phyloP scores from a whole-genome alignment of 2,888 invertebrate genomes.

The Microplitis manilae region DNA sequence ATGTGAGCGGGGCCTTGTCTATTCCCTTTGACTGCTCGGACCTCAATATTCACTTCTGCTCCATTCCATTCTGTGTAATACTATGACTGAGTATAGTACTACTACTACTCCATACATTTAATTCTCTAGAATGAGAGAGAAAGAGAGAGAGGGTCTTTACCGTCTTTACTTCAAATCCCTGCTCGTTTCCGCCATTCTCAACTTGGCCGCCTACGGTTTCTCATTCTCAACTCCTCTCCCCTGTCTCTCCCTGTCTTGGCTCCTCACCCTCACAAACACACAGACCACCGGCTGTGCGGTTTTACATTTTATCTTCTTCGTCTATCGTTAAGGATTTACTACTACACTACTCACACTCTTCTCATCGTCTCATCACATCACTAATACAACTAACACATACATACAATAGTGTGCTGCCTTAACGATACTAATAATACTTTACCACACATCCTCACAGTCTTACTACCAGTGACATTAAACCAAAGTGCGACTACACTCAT shows the following conservation, averaged over 20 bases:
- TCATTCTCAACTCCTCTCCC: neutral
- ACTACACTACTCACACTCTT: too few species aligned
- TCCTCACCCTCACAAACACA: conserved; percentile 10
- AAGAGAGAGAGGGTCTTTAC: too few species aligned
- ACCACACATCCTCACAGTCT: neutral
- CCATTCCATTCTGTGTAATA: neutral
- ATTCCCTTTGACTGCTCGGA: conserved; percentile 22
- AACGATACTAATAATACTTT: neutral
- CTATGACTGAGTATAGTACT: too few species aligned
- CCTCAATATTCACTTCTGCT: neutral
- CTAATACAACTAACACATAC: neutral
- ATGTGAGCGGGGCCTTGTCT: neutral
- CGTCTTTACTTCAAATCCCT: too few species aligned
- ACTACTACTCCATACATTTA: too few species aligned
- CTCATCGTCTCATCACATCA: neutral
- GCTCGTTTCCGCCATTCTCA: conserved; percentile 23
- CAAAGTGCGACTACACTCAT: neutral
- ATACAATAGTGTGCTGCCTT: neutral
- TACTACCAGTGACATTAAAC: neutral
- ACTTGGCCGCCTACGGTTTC: conserved; percentile 16
- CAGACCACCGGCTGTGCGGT: conserved; percentile 30
- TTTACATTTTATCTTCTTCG: conserved; percentile 28
- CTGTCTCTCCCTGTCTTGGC: conserved; percentile 19
- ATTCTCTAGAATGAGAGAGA: too few species aligned
- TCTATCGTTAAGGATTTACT: conserved; percentile 12